A percentile compares a stretch with the other conserved stretches of the same genome.
Evolutionary conservation across 2,113 vertebrate genomes (phyloP).

Genomic region (Murina feae): DNA sequence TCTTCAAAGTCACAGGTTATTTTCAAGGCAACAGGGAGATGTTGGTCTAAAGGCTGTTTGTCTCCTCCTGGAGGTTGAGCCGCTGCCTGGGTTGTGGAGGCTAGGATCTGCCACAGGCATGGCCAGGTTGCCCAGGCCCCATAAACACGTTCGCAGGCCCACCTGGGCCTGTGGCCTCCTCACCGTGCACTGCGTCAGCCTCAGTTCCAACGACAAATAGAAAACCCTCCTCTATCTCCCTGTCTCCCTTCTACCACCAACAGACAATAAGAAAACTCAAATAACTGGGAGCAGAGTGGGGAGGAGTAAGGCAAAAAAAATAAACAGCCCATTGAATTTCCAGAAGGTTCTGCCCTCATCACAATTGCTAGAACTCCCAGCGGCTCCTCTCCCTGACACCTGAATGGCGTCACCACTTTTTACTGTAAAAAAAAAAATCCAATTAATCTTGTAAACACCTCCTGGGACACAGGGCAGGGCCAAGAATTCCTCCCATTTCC

Average conservation of each 20-base stretch:
- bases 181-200: not conserved
- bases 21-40: conserved; percentile 22
- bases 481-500: conserved; percentile 52
- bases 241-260: not conserved
- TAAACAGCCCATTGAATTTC: not conserved
- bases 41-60: not conserved
- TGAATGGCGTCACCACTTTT: conserved; percentile 37
- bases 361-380: not conserved
- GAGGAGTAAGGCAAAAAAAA: conserved; percentile 15
- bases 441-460: conserved; percentile 69
- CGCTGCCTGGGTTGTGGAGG: not conserved
- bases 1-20: not conserved
- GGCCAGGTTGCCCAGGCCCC: not conserved
- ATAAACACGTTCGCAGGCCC: not conserved
- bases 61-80: not conserved
- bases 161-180: not conserved
- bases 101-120: not conserved
- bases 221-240: not conserved
- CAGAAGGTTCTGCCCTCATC: not conserved
- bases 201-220: not conserved
- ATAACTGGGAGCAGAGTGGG: not conserved
- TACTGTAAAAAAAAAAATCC: conserved; percentile 47
- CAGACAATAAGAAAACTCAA: conserved; percentile 31
- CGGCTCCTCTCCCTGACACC: not conserved
- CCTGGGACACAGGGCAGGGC: conserved; percentile 48